Base-by-base conservation (phyloP, 2,888 invertebrate species). In the Polydrusus cervinus region DNA sequence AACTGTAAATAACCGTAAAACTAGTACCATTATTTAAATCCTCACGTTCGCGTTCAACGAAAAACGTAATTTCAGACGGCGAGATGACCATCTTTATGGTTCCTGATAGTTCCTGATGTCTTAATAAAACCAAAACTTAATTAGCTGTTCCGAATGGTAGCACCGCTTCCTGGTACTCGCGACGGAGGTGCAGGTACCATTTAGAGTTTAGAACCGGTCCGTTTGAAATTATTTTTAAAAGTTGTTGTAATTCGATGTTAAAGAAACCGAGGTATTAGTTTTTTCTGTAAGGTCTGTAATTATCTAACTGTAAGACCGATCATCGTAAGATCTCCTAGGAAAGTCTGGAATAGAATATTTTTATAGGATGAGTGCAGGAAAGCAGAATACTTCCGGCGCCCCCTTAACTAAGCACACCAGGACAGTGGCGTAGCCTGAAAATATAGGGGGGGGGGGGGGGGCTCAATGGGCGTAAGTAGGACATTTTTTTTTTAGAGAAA, bases 11-110 rank as follows among this genome's bases (percentile, higher is more conserved):
- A 43, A 43, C n/a, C 16, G 47, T 47, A 47, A 47, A 38, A 38
- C 57, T 60, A 13, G 57, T 60, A 60, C 67, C 67, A 67, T 67
- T 67, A 67, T 67, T 67, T 67, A 67, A 53, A 67, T 67, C 53
- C 18, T 67, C 67, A 55, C 67, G 67, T 67, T 67, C 67, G 16
- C 38, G 51, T 67, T 67, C 53, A 53, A 18, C 40, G 51, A 67
- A 49, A 40, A 55, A 40, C 18, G 53, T 53, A 47, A 53, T 53
- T 67, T 53, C 18, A 40, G 25, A 55, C 49, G 43, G 43, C 40
- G 40, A 67, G 67, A 67, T 67, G 67, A 40, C 53, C 67, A 67
- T 67, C 67, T 67, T 67, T 53, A 60, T 60, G 57, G 57, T 60
- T 60, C 38, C 57, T 60, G 14, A 60, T 60, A 38, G 57, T 60